These are phyloP conservation scores for Pavo muticus DNA, from an alignment of 2,113 vertebrate genomes.

Conservation along the genomic window DNA sequence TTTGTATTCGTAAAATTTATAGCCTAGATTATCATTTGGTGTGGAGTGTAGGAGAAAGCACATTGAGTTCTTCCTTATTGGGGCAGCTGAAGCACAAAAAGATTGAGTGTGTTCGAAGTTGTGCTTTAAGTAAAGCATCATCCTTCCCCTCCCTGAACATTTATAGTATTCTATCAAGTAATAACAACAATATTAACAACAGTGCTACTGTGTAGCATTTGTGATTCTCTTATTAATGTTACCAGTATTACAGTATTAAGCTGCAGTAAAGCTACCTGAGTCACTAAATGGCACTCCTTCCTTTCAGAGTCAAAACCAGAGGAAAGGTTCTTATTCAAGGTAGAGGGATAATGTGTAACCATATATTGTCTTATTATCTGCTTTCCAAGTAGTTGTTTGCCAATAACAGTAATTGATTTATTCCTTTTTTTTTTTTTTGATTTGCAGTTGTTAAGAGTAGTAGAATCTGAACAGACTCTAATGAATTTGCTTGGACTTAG, in stretches of 20 bases:
- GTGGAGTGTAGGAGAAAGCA: background rate
- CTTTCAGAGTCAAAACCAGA: background rate
- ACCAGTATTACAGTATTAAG: background rate
- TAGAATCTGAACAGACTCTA: background rate
- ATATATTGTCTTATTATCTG: background rate
- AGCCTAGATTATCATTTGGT: background rate
- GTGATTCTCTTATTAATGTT: background rate
- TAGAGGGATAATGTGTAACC: background rate
- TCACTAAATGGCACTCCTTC: conserved; percentile 45
- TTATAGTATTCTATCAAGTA: background rate
- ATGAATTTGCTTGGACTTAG: background rate
- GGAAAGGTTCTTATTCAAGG: background rate
- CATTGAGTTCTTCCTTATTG: background rate
- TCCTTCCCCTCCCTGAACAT: background rate
- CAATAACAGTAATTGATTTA: background rate
- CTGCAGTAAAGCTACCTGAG: background rate
- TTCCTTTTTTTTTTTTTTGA: background rate
- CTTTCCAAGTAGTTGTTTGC: background rate
- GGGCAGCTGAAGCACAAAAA: background rate
- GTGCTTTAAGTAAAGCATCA: background rate
- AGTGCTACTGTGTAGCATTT: rapidly evolving
- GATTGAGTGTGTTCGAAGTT: background rate
- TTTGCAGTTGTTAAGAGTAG: background rate
- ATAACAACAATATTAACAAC: background rate
- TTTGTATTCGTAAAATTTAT: background rate